Percentiles rank a stretch among this genome's conserved stretches.
phyloP scores from a whole-genome alignment of 2,888 invertebrate species.

The Lottia scabra region DNA sequence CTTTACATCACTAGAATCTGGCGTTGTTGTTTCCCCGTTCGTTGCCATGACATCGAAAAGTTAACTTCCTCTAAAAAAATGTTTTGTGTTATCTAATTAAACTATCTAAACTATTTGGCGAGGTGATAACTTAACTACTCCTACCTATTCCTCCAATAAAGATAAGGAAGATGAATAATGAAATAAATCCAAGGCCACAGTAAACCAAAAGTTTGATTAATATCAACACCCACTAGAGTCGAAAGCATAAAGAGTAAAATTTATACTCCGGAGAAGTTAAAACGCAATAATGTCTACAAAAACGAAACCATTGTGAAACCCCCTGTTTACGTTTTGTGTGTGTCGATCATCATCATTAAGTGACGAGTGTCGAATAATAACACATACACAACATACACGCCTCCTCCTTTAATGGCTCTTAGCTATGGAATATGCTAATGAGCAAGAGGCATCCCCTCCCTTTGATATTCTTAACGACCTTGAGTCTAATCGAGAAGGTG shows the following conservation, averaged over 20 bases:
- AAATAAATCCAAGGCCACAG: slow-evolving; percentile 5
- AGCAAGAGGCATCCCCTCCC: slow-evolving; percentile 16
- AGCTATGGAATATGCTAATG: slow-evolving; percentile 21
- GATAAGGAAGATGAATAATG: slow-evolving; percentile 7
- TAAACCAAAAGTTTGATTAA: not conserved
- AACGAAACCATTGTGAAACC: slow-evolving; percentile 18
- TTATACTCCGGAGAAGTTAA: not conserved
- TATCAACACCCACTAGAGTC: not conserved
- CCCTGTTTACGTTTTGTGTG: too few relatives aligned
- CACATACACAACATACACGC: slow-evolving; percentile 10
- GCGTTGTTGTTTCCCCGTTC: slow-evolving; percentile 18
- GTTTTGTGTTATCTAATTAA: slow-evolving; percentile 5
- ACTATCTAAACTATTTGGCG: not conserved
- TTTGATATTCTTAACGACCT: not conserved
- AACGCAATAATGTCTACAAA: slow-evolving; percentile 1
- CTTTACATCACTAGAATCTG: slow-evolving; percentile 1
- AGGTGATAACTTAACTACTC: not conserved
- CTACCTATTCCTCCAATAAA: not conserved
- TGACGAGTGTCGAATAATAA: not conserved
- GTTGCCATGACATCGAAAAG: slow-evolving; percentile 25
- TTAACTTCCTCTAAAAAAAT: not conserved
- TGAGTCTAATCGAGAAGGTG: not conserved
- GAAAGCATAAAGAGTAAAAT: not conserved
- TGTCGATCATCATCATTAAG: too few relatives aligned
- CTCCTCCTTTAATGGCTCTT: slow-evolving; percentile 20